Evolutionary conservation across 2,797 vertebrate genomes (phyloP).

Genomic region (Sebastes nivosus): DNA sequence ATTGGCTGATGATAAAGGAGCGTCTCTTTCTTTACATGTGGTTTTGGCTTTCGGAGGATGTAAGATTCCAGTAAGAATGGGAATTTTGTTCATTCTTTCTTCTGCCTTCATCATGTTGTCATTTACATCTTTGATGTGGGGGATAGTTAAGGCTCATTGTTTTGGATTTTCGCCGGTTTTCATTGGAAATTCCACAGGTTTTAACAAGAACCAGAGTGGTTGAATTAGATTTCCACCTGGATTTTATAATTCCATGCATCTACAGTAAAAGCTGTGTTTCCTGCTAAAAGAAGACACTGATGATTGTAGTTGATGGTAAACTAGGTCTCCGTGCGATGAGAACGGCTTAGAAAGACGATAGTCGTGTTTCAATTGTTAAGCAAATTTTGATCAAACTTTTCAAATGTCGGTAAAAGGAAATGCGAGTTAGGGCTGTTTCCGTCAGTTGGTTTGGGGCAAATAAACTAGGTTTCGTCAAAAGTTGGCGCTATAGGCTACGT

Average conservation of each 20-base stretch:
- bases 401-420: too few species aligned
- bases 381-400: too few species aligned
- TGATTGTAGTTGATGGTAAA: background rate
- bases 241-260: background rate
- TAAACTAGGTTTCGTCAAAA: too few species aligned
- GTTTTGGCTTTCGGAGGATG: slow-evolving; percentile 55
- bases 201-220: background rate
- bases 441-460: too few species aligned
- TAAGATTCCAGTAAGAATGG: slow-evolving; percentile 42
- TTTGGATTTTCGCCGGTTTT: slow-evolving; percentile 23
- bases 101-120: slow-evolving; percentile 55
- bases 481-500: too few species aligned
- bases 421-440: too few species aligned
- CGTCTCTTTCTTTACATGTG: slow-evolving; percentile 61
- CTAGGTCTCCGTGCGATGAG: background rate
- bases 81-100: slow-evolving; percentile 55
- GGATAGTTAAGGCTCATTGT: slow-evolving; percentile 29
- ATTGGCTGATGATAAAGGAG: slow-evolving; percentile 69
- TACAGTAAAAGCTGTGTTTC: background rate
- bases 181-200: background rate
- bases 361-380: too few species aligned
- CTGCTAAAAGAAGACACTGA: background rate
- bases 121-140: slow-evolving; percentile 55
- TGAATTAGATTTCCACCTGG: background rate
- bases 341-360: too few species aligned